A percentile compares a stretch with the other conserved stretches of the same genome.
Conservation (phyloP, 2,888 invertebrate genomes). For the Scotopteryx bipunctaria region DNA sequence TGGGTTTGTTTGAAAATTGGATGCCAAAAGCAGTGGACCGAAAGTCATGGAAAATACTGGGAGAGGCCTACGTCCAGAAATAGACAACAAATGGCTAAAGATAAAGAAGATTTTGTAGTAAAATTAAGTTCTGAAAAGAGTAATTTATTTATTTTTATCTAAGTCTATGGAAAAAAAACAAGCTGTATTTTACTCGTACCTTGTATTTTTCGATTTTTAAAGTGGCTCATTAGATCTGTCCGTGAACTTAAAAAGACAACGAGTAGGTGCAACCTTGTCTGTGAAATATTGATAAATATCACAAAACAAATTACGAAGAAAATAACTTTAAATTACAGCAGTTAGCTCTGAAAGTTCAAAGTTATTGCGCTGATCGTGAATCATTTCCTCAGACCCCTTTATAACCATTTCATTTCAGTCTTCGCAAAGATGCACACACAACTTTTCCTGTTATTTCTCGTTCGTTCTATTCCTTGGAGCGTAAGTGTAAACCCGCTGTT, state of each 20-base stretch:
- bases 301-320: conserved; percentile 10
- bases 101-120: too few species aligned
- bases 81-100: too few species aligned
- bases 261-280: conserved; percentile 6
- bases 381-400: conserved; percentile 8
- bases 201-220: too few species aligned
- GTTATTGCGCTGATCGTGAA: conserved; percentile 32
- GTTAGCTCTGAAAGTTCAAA: conserved; percentile 41
- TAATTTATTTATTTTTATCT: too few species aligned
- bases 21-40: too few species aligned
- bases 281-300: conserved; percentile 17
- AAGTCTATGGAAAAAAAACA: too few species aligned
- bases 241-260: conserved; percentile 15
- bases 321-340: conserved; percentile 18
- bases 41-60: too few species aligned
- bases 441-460: conserved; percentile 43
- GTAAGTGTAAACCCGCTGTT: conserved; percentile 62
- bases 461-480: conserved; percentile 47
- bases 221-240: conserved; percentile 3
- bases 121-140: too few species aligned
- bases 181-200: too few species aligned
- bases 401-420: conserved; percentile 18
- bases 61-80: too few species aligned
- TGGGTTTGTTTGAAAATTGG: too few species aligned
- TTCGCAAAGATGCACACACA: conserved; percentile 46